Conservation (phyloP, 2,888 invertebrate species). For the Drosophila mercatorum region DNA sequence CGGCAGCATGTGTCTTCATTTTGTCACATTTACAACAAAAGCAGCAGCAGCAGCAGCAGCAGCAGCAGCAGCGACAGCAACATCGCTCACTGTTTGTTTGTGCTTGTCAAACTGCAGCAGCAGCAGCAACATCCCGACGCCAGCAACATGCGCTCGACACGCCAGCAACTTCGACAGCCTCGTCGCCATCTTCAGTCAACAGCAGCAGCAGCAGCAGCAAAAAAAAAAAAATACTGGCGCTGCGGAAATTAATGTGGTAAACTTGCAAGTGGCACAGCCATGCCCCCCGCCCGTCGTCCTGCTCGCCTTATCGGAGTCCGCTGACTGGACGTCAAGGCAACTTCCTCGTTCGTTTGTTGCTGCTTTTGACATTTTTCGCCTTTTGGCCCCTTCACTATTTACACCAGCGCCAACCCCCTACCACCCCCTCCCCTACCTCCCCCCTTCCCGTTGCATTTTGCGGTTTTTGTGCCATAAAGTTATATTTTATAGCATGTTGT, state of each 20-base stretch:
- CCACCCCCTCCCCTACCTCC: no score
- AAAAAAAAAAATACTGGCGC: conserved; percentile 29
- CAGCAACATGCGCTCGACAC: conserved; percentile 55
- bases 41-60: neutral
- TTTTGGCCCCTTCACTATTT: conserved; percentile 20
- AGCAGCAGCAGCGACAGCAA: conserved; percentile 23
- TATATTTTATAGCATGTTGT: conserved; percentile 65
- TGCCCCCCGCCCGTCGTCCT: neutral
- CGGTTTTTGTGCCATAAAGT: conserved; percentile 69
- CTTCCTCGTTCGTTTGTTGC: conserved; percentile 41
- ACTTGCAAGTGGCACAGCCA: conserved; percentile 55
- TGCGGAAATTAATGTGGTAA: conserved; percentile 78
- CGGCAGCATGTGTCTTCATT: conserved; percentile 81
- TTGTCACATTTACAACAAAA: conserved; percentile 57
- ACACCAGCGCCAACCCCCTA: conserved; percentile 3
- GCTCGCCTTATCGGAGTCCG: neutral
- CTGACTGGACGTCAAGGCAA: conserved; percentile 44
- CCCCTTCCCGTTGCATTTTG: conserved; percentile 48
- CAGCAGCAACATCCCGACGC: conserved; percentile 48
- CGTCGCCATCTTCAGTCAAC: conserved; percentile 56
- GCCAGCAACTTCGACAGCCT: conserved; percentile 53
- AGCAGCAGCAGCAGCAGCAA: conserved; percentile 19
- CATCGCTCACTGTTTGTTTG: conserved; percentile 67
- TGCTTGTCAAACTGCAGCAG: conserved; percentile 67
- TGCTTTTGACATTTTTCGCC: conserved; percentile 59